Conservation (phyloP, 2,888 invertebrate genomes). For the Drosophila nr. perissopoda region DNA sequence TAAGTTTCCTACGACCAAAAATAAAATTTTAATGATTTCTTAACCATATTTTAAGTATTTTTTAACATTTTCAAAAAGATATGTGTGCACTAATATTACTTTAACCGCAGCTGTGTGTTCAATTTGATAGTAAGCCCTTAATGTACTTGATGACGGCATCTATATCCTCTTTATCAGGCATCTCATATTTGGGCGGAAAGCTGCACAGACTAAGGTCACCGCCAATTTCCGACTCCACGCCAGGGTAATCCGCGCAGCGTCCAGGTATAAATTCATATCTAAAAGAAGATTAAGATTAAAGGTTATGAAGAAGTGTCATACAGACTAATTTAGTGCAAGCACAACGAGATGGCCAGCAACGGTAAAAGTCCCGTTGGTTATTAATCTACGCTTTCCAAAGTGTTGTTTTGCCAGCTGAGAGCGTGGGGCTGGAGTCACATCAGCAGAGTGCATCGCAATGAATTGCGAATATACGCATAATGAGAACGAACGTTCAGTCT, state of each 20-base stretch:
- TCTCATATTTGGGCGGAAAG: slow-evolving; percentile 57
- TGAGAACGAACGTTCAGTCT: background rate
- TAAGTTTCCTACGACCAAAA: too few relatives aligned
- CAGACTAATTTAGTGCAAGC: background rate
- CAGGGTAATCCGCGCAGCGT: slow-evolving; percentile 56
- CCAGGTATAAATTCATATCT: slow-evolving; percentile 66
- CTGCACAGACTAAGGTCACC: slow-evolving; percentile 61
- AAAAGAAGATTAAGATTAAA: background rate
- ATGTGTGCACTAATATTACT: background rate
- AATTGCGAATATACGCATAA: background rate
- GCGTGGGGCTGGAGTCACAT: background rate
- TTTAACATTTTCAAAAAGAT: background rate
- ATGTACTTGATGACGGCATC: slow-evolving; percentile 64
- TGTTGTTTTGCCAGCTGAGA: background rate
- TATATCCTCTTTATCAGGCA: slow-evolving; percentile 56
- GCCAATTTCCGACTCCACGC: slow-evolving; percentile 48
- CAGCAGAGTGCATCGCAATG: background rate
- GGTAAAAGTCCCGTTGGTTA: background rate
- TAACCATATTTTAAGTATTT: background rate
- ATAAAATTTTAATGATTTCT: background rate
- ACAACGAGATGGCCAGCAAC: background rate
- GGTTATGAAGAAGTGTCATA: background rate
- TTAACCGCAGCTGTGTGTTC: background rate
- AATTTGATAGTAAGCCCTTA: slow-evolving; percentile 23
- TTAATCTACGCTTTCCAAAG: background rate